Evolutionary conservation across 2,888 invertebrate species (phyloP).

Genomic region (Lasioglossum marginatum): DNA sequence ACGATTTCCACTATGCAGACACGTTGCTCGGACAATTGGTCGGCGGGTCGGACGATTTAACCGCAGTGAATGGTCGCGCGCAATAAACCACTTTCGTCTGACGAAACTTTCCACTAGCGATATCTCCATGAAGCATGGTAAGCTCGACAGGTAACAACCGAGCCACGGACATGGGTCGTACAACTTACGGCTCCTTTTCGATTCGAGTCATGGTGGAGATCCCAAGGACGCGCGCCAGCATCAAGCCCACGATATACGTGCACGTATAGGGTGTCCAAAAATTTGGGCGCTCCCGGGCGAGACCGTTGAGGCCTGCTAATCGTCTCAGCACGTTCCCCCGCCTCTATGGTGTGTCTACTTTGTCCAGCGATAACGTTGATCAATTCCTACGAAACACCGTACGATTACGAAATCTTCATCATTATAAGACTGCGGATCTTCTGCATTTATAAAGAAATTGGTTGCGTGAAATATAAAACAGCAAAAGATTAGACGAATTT

Average conservation of each 20-base stretch:
- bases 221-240: slow-evolving; percentile 66
- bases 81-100: slow-evolving; percentile 63
- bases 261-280: slow-evolving; percentile 52
- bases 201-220: slow-evolving; percentile 72
- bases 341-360: background rate
- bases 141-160: slow-evolving; percentile 65
- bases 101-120: slow-evolving; percentile 70
- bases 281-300: background rate
- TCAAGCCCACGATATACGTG: slow-evolving; percentile 48
- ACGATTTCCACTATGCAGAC: slow-evolving; percentile 27
- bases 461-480: too few relatives aligned
- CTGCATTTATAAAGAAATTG: too few relatives aligned
- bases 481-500: too few relatives aligned
- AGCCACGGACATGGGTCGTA: slow-evolving; percentile 66
- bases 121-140: slow-evolving; percentile 65
- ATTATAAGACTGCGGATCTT: too few relatives aligned
- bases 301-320: background rate
- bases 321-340: background rate
- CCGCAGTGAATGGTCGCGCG: slow-evolving; percentile 39
- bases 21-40: slow-evolving; percentile 43
- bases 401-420: slow-evolving; percentile 8
- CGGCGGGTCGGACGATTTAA: slow-evolving; percentile 41
- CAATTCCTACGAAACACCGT: background rate
- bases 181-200: slow-evolving; percentile 70
- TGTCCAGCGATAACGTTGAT: background rate